phyloP scores from a whole-genome alignment of 2,888 invertebrate species.

The Netelia virgata region DNA sequence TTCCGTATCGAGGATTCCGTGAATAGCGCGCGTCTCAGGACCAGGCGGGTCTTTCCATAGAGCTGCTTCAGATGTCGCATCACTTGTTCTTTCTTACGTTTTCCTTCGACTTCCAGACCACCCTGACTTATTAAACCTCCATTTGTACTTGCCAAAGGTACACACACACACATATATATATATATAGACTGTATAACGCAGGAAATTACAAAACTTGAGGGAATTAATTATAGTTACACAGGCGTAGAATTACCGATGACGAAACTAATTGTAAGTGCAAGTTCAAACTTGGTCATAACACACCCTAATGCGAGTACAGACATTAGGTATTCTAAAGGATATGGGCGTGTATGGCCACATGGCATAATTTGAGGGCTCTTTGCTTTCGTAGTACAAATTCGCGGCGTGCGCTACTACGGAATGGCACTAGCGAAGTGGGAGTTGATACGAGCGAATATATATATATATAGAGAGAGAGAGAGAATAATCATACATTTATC shows the following conservation, averaged over 20 bases:
- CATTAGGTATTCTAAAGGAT: slow-evolving; percentile 55
- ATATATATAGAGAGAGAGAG: too few relatives aligned
- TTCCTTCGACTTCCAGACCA: slow-evolving; percentile 42
- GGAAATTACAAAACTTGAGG: slow-evolving; percentile 23
- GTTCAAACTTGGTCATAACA: slow-evolving; percentile 53
- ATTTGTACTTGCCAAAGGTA: slow-evolving; percentile 32
- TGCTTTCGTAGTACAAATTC: slow-evolving; percentile 50
- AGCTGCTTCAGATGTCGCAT: slow-evolving; percentile 33
- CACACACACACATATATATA: too few relatives aligned
- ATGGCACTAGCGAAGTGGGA: not conserved
- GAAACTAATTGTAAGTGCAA: slow-evolving; percentile 40
- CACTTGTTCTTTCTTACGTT: slow-evolving; percentile 55
- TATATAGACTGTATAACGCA: not conserved
- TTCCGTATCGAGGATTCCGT: slow-evolving; percentile 39
- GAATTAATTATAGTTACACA: slow-evolving; percentile 56
- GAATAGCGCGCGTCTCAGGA: not conserved
- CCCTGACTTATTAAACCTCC: slow-evolving; percentile 45
- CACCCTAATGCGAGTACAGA: slow-evolving; percentile 45
- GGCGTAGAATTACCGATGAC: slow-evolving; percentile 57
- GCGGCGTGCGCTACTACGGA: not conserved
- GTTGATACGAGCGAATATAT: slow-evolving; percentile 9
- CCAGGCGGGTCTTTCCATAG: too few relatives aligned
- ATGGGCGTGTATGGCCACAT: slow-evolving; percentile 24
- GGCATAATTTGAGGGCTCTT: slow-evolving; percentile 62
- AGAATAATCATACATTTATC: not conserved